Percentiles rank a stretch among this genome's conserved stretches.
Evolutionary conservation across 2,888 invertebrate genomes (phyloP).

Genomic region (Synergus itoensis): DNA sequence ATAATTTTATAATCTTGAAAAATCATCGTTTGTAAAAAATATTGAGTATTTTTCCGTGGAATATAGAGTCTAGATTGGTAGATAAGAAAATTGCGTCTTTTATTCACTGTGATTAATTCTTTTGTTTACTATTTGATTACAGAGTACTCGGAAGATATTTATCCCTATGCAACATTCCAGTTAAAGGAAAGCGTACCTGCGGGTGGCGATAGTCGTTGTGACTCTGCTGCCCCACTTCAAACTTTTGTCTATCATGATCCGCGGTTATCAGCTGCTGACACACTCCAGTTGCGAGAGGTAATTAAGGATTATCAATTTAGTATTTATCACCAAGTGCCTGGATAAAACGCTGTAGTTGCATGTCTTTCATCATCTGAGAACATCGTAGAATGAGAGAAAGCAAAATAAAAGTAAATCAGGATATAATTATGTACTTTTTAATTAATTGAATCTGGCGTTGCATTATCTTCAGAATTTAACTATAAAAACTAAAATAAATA

Average conservation of each 20-base stretch:
- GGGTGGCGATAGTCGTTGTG: slow-evolving; percentile 94
- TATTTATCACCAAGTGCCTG: slow-evolving; percentile 28
- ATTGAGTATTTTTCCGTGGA: background rate
- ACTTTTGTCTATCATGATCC: slow-evolving; percentile 94
- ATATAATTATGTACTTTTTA: background rate
- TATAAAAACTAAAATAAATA: too few species aligned
- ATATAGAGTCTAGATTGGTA: background rate
- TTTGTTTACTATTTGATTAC: slow-evolving; percentile 65
- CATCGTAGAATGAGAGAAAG: background rate
- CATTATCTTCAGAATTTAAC: too few species aligned
- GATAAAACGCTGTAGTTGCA: slow-evolving; percentile 28
- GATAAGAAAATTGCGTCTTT: background rate
- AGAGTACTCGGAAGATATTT: slow-evolving; percentile 96
- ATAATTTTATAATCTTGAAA: too few species aligned
- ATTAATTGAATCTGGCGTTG: too few species aligned
- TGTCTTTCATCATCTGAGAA: background rate
- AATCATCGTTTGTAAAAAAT: too few species aligned
- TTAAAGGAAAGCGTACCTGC: slow-evolving; percentile 87
- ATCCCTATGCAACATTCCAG: slow-evolving; percentile 95
- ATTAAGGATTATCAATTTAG: slow-evolving; percentile 35
- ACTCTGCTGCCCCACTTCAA: slow-evolving; percentile 78
- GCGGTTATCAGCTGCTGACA: slow-evolving; percentile 86
- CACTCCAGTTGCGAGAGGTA: slow-evolving; percentile 87
- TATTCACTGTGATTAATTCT: background rate
- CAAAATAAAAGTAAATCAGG: background rate